Evolutionary conservation across 2,113 vertebrate species (phyloP).

Genomic region (Hydropotes inermis): DNA sequence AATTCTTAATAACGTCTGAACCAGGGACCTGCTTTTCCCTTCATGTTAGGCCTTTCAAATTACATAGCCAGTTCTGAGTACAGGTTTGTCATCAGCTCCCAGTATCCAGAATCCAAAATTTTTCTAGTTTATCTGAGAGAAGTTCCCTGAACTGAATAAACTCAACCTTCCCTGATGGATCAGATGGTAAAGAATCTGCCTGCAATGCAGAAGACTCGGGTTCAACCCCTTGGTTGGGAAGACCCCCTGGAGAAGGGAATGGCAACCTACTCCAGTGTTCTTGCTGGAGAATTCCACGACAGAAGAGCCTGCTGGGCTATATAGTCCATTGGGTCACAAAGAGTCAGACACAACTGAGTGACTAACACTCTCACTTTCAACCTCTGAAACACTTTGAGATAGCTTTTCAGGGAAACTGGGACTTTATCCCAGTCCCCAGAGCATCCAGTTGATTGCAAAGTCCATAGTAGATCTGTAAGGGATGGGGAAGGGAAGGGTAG

Average conservation of each 20-base stretch:
- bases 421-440: not conserved
- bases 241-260: not conserved
- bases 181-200: not conserved
- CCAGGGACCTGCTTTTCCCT: not conserved
- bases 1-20: not conserved
- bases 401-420: not conserved
- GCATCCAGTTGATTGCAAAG: not conserved
- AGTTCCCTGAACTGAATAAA: not conserved
- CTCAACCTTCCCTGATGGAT: not conserved
- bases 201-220: not conserved
- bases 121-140: not conserved
- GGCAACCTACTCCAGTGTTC: not conserved
- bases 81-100: not conserved
- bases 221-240: not conserved
- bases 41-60: not conserved
- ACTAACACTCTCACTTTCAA: not conserved
- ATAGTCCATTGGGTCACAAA: not conserved
- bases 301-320: not conserved
- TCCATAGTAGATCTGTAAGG: not conserved
- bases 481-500: fast-evolving
- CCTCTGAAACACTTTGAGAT: not conserved
- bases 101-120: not conserved
- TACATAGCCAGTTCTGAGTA: not conserved
- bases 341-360: not conserved
- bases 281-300: not conserved